Evolutionary conservation across 2,797 vertebrate species (phyloP).

Genomic region (Zenarchopterus dispar): DNA sequence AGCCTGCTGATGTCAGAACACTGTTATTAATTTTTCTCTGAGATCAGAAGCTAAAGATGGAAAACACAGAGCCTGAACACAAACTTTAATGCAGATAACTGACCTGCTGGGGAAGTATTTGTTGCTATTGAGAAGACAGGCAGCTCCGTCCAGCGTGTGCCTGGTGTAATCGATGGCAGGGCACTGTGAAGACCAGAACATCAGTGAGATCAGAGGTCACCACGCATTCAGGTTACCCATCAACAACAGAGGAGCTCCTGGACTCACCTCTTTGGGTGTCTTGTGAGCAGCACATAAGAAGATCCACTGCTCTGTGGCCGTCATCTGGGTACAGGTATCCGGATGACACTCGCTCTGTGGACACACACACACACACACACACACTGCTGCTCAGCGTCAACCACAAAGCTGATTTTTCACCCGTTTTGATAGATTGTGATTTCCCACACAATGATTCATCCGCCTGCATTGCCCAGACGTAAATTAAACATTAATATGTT

Average conservation of each 20-base stretch:
- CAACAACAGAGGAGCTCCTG: too few species aligned
- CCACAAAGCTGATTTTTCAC: too few species aligned
- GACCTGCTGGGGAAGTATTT: conserved; percentile 99
- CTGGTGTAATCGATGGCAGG: conserved; percentile 99
- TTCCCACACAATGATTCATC: too few species aligned
- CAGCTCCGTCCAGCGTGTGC: conserved; percentile 98
- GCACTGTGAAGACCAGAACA: conserved; percentile 81
- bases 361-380: conserved; percentile 39
- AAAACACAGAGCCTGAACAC: too few species aligned
- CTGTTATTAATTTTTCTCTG: too few species aligned
- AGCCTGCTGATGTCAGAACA: too few species aligned
- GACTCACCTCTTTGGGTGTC: conserved; percentile 95
- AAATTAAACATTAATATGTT: too few species aligned
- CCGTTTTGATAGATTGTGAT: too few species aligned
- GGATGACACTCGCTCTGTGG: conserved; percentile 96
- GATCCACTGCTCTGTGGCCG: conserved; percentile 99
- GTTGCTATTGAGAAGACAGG: conserved; percentile 99
- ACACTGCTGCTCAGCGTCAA: neutral
- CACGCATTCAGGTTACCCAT: neutral
- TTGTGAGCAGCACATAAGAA: conserved; percentile 99
- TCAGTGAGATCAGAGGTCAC: neutral
- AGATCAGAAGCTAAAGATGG: too few species aligned
- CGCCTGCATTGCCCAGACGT: too few species aligned
- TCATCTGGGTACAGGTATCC: conserved; percentile 99
- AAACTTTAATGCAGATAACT: conserved; percentile 42